Evolutionary conservation across 2,113 vertebrate genomes (phyloP).

Genomic region (Syngnathus scovelli): DNA sequence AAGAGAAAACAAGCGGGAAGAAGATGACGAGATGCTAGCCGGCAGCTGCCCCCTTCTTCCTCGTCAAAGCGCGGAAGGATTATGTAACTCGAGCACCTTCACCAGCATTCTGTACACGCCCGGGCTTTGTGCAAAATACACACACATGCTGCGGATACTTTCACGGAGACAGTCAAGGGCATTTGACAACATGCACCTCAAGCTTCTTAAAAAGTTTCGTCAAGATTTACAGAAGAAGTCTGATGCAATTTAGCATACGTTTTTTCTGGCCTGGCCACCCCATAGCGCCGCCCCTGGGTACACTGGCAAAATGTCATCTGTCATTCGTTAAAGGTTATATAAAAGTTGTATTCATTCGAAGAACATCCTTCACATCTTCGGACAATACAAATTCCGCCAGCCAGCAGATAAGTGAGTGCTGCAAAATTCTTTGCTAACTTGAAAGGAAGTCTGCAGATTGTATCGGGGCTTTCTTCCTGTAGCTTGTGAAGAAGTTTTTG

Average conservation of each 20-base stretch:
- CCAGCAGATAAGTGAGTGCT: background rate
- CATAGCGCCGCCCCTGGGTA: too few species aligned
- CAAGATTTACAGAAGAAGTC: too few species aligned
- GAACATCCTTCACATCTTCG: background rate
- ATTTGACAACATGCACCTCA: background rate
- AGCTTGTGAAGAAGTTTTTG: conserved; percentile 19
- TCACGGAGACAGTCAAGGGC: conserved; percentile 9
- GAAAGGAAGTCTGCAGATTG: conserved; percentile 14
- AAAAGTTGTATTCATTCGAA: background rate
- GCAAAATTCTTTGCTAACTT: conserved; percentile 10
- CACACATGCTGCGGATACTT: conserved; percentile 20
- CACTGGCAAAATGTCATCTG: too few species aligned
- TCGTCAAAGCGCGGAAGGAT: conserved; percentile 38
- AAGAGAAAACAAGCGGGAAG: background rate
- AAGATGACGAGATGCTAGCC: conserved; percentile 53
- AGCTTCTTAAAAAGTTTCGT: too few species aligned
- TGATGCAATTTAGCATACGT: too few species aligned
- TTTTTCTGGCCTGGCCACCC: too few species aligned
- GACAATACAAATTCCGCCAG: conserved; percentile 7
- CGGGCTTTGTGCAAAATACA: conserved; percentile 16
- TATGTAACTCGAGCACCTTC: conserved; percentile 54
- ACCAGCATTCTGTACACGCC: conserved; percentile 34
- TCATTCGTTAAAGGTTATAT: background rate
- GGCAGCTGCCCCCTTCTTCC: conserved; percentile 46
- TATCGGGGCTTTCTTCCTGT: conserved; percentile 14